Base-by-base conservation (phyloP, 1,140 invertebrate species). In the Mesaphorura yosii region DNA sequence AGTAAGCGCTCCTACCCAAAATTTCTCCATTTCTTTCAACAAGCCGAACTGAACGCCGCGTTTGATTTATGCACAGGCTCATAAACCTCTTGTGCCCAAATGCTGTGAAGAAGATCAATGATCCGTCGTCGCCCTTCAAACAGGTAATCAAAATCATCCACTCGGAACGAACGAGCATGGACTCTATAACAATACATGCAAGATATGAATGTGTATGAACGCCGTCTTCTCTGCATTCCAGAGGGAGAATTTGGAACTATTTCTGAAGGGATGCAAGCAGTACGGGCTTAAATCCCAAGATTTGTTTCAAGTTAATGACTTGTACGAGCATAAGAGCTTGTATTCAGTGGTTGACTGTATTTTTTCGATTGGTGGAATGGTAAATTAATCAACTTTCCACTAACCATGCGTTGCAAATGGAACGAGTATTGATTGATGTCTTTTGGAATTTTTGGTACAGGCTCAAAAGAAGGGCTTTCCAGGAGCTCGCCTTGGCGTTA, bases 211-310 rank as follows among this genome's bases (percentile, higher is more conserved):
- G n/a, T n/a, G n/a, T n/a, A n/a, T n/a, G n/a, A 14, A 51, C 29
- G 45, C 34, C 39, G 25, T 41, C 42, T 48, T 47, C 40, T 55
- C 42, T 56, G 19, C 54, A 50, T 59, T 64, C 48, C 57, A 77
- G 75, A 73, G 79, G 69, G 79, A 80, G 67, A 81, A 81, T 66
- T 69, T 81, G 29, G 78, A 80, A 60, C 72, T 78, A 64, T 81
- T 81, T 66, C 64, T 81, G 58, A 77, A 77, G 64, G 77, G 73
- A 7, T 74, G 72, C 51, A 73, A 76, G 59, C 62, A 60, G 5
- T 81, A 78, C 62, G 78, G 78, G 3, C 71, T 81, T 2, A 72
- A 74, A 54, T 70, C 75, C 40, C 68, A 69, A 55, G 50, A 53
- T 38, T 67, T 78, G n/a, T 81, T 81, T 66, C 78, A 80, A 68